Evolutionary conservation across 1,140 invertebrate species (phyloP).

Genomic region (Drosophila repletoides): DNA sequence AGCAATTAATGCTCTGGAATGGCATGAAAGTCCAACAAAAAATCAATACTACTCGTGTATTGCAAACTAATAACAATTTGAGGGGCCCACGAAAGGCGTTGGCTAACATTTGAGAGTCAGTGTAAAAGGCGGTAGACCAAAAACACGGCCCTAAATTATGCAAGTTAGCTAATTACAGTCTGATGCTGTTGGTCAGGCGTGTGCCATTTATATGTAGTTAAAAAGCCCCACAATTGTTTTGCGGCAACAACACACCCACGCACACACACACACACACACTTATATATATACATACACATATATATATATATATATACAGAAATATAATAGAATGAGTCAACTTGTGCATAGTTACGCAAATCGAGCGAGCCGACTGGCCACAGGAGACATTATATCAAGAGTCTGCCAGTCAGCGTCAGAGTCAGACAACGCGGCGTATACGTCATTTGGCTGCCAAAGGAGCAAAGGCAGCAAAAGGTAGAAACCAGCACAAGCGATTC

Average conservation of each 20-base stretch:
- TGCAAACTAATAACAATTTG: conserved; percentile 45
- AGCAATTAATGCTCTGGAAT: conserved; percentile 47
- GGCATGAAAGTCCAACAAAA: conserved; percentile 22
- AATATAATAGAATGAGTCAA: conserved; percentile 63
- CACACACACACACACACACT: background rate
- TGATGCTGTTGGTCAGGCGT: conserved; percentile 45
- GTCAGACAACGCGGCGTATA: conserved; percentile 65
- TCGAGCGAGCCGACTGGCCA: conserved; percentile 52
- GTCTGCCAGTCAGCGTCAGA: conserved; percentile 42
- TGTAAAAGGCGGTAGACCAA: conserved; percentile 7
- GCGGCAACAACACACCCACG: conserved; percentile 21
- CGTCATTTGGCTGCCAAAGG: conserved; percentile 42
- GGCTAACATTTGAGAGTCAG: conserved; percentile 4
- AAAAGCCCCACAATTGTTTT: conserved; percentile 52
- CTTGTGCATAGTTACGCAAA: conserved; percentile 73
- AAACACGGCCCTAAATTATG: conserved; percentile 51
- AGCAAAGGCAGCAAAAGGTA: conserved; percentile 40
- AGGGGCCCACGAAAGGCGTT: conserved; percentile 24
- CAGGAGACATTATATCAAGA: conserved; percentile 66
- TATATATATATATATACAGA: background rate
- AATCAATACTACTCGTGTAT: conserved; percentile 57
- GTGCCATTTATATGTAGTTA: conserved; percentile 43
- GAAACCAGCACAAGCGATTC: conserved; percentile 41
- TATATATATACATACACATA: background rate
- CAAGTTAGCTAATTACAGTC: conserved; percentile 68